Evolutionary conservation across 2,888 invertebrate species (phyloP), one percentile per base, ranked within the genome.

Genomic region (Rhamphomyia laevipes): DNA sequence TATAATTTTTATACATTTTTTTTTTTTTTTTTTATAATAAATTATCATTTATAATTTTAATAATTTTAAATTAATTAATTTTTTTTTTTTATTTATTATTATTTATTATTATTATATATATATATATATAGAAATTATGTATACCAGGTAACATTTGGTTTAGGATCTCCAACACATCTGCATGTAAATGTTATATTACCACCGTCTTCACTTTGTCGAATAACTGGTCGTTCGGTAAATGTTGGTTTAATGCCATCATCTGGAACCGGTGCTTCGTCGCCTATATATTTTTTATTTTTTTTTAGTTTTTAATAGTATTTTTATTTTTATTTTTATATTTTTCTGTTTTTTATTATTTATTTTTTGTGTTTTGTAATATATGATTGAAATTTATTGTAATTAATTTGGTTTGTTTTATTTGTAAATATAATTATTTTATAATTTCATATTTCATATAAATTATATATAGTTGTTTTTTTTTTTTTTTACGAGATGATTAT

Each of bases 171-270:
- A 70, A 92, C 93, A 73, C 96, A 86, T 77, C 93, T 81, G 77
- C 95, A 96, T 77, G 94, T 93, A 76, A 97, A 95, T 64, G 88
- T 84, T 67, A 97, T 90, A 75, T 85, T 90, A 71, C 86, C 86
- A 66, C 93, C 93, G 77, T 93, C 93, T 65, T 93, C 92, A 66
- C 91, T 89, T 77, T 96, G 96, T 77, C 90, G 84, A 73, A 96
- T 94, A 70, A 92, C 83, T 55, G 96, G 96, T 74, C 95, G 84
- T 81, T 95, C 94, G 67, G 95, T 94, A 77, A 96, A 97, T 61
- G 93, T 92, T 61, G 97, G 96, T 77, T 92, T 94, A 74, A 90
- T 87, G 72, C 86, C 90, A 74, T 90, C 88, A 65, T 88, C 87
- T 63, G 91, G 91, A 70, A 90, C 86, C 63, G 90, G 88, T 71